Evolutionary conservation across 2,113 vertebrate genomes (phyloP).

Genomic region (Formicarius rufipectus): DNA sequence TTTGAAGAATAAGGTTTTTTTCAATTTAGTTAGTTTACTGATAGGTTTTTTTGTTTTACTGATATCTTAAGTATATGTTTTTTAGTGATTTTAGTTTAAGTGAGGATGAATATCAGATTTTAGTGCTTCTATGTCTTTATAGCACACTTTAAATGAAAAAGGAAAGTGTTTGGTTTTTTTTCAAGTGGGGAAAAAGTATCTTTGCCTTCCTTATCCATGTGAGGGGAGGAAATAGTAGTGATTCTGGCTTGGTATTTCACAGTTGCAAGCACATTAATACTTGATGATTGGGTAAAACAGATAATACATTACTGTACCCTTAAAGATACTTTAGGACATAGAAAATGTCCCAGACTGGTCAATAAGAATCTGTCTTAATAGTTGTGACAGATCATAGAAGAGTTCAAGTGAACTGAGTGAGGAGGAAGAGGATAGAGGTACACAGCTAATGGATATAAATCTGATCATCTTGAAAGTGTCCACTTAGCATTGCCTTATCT

Average conservation of each 20-base stretch:
- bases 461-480: background rate
- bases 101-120: background rate
- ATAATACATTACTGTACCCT: background rate
- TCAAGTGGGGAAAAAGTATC: background rate
- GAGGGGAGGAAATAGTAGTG: background rate
- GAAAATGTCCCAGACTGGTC: background rate
- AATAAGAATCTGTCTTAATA: background rate
- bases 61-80: background rate
- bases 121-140: background rate
- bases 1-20: background rate
- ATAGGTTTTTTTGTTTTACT: background rate
- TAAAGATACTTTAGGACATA: background rate
- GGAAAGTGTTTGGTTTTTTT: background rate
- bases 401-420: background rate
- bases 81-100: background rate
- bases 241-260: background rate
- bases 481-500: background rate
- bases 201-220: background rate
- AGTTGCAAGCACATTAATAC: background rate
- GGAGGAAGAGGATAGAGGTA: background rate
- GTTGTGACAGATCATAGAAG: background rate
- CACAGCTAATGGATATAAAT: background rate
- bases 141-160: background rate
- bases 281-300: background rate
- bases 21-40: background rate